Evolutionary conservation across 64 coral and sea anemone genomes (phyloP), one percentile per base, ranked within the genome.

Genomic region (Stichodactyla helianthus): DNA sequence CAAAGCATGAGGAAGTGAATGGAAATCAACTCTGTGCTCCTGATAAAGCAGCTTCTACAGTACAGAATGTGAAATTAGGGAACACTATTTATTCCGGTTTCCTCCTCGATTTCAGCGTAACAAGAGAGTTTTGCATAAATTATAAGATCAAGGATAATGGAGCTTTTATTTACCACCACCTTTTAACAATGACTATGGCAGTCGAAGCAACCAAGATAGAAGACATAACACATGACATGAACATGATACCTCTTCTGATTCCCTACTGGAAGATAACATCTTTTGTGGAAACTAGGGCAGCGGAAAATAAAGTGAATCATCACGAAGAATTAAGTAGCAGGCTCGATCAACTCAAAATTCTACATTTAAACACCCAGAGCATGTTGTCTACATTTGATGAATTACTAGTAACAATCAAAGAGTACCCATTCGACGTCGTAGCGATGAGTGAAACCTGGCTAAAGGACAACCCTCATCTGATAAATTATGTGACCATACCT

Each of bases 371-470:
- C 54, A 87, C 92, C 10, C 87, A 83, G 84, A 86, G 92, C n/a
- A 93, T 89, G 88, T 52, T 58, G 82, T 87, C 92, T n/a, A 58
- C 88, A 50, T 89, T 87, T 81, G 77, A 93, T 55, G 88, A 90
- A 53, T 17, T 89, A 22, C 52, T 94, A 0, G 68, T 27, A 18
- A 86, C 54, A 25, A 90, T 89, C 57, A 89, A 94, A 52, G 83
- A 86, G 52, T 94, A 94, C 55, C 84, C 83, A 6, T 52, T 93
- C 85, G 87, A 89, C 54, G 11, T 93, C 2, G 62, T 89, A 0
- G 88, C 86, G 2, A 91, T 90, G 80, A 90, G 88, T 53, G 88
- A 93, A 70, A 93, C 87, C 17, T 93, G 91, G 91, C 51, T 93
- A 7, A 89, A 89, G 60, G 71, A 93, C n/a, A 89, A 89, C 14